Conservation (phyloP, 2,888 invertebrate genomes). For the Eupsilia transversa region DNA sequence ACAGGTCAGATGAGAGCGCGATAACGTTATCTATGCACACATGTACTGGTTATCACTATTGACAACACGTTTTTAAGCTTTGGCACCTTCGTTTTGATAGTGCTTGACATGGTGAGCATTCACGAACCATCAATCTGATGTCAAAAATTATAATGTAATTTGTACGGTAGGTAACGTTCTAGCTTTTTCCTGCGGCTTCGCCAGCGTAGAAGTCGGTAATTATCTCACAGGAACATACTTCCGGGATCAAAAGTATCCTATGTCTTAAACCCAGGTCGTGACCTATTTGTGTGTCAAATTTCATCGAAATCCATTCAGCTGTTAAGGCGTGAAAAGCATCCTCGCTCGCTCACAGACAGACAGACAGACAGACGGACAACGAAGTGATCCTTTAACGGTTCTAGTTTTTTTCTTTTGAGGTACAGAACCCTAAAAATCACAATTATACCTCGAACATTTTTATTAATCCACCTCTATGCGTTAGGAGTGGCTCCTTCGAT, state of each 20-base stretch:
- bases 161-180: background rate
- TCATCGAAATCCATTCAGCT: background rate
- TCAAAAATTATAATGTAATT: background rate
- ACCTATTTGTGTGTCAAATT: too few species aligned
- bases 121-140: background rate
- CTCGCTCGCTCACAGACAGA: too few species aligned
- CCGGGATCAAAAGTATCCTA: background rate
- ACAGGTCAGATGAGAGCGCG: slow-evolving; percentile 47
- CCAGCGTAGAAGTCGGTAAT: background rate
- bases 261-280: background rate
- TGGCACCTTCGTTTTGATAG: slow-evolving; percentile 13
- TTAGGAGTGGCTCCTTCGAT: slow-evolving; percentile 39
- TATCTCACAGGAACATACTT: background rate
- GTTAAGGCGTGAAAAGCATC: too few species aligned
- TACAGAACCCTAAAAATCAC: too few species aligned
- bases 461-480: background rate
- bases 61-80: slow-evolving; percentile 45
- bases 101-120: background rate
- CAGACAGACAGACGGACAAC: too few species aligned
- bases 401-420: too few species aligned
- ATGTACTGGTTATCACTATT: slow-evolving; percentile 40
- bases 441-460: too few species aligned
- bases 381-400: too few species aligned
- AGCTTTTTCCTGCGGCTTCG: background rate
- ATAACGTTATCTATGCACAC: slow-evolving; percentile 49